phyloP scores from a whole-genome alignment of 2,797 vertebrate genomes.

The Pangasius djambal region DNA sequence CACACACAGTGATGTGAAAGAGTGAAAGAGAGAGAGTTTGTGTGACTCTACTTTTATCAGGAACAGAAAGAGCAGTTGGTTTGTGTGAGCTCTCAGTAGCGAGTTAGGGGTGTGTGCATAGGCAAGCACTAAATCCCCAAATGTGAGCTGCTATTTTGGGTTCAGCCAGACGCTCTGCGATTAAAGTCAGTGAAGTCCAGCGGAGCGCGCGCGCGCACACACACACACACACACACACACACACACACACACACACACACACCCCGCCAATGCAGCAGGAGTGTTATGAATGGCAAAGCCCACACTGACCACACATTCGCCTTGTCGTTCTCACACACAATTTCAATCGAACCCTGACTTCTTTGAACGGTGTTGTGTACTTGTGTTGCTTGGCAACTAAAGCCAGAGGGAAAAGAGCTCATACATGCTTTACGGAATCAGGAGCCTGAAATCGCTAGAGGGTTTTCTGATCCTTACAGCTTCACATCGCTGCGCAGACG shows the following conservation, averaged over 20 bases:
- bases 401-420: slow-evolving; percentile 13
- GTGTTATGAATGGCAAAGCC: slow-evolving; percentile 17
- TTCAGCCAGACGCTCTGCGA: slow-evolving; percentile 30
- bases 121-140: slow-evolving; percentile 36
- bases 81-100: slow-evolving; percentile 25
- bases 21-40: slow-evolving; percentile 1
- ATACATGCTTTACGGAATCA: slow-evolving; percentile 32
- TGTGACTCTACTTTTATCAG: background rate
- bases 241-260: background rate
- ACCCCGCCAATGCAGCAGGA: background rate
- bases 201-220: background rate
- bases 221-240: slow-evolving; percentile 2
- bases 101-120: slow-evolving; percentile 30
- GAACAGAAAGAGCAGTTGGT: slow-evolving; percentile 20
- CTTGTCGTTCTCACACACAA: slow-evolving; percentile 4
- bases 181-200: slow-evolving; percentile 24
- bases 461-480: slow-evolving; percentile 38
- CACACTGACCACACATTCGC: slow-evolving; percentile 17
- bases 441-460: slow-evolving; percentile 40
- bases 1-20: background rate
- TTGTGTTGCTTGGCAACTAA: slow-evolving; percentile 46
- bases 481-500: slow-evolving; percentile 25
- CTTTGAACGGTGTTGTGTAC: slow-evolving; percentile 18
- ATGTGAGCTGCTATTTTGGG: slow-evolving; percentile 45
- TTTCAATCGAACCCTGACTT: slow-evolving; percentile 16